Base-by-base conservation (phyloP, 2,797 vertebrate species). In the Scarus forsteni region DNA sequence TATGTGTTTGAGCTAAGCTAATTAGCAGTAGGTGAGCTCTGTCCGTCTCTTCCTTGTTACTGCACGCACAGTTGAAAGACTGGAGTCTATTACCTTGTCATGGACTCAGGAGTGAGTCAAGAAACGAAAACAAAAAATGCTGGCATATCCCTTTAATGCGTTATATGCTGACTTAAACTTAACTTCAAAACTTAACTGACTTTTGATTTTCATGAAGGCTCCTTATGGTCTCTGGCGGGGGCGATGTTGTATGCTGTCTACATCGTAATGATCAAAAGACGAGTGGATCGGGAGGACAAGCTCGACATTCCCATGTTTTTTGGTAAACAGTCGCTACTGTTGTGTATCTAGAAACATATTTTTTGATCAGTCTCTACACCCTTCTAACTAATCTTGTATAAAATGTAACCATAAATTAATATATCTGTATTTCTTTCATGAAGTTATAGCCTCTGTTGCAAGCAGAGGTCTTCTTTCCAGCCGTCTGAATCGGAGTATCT, bases 261-360 rank as follows among this genome's bases (percentile, higher is more conserved):
- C 89, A 97, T 99, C 48, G 97, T 99, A 35, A 97, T 99, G 96
- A 97, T 99, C 86, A 99, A 99, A 89, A 95, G 97, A 84, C 95
- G 97, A 83, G 96, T 98, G 79, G 98, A 99, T 70, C 93, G 97
- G 80, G 98, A 99, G 92, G 97, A 99, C 76, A 98, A 96, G 83
- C 94, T 98, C 5, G 97, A 99, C 91, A 98, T 99, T 79, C 96
- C 98, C 60, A 99, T 99, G 97, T 99, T 99, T 88, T 98, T 99
- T 85, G 98, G 98, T 98, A 92, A 95, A 94, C 64, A 18, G 2
- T 43, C 3, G 0, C 44, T 52, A 7, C 1, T 10, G 14, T n/a
- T n/a, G n/a, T n/a, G 0, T 35, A 6, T 38, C 0, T 18, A 6
- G 38, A 6, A 13, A 44, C 14, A 13, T 44, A 4, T 12, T 1